A percentile compares a stretch with the other conserved stretches of the same genome.
These are phyloP conservation scores for Eudyptes chrysolophus DNA, from an alignment of 2,113 vertebrate genomes.

Conservation along the genomic window DNA sequence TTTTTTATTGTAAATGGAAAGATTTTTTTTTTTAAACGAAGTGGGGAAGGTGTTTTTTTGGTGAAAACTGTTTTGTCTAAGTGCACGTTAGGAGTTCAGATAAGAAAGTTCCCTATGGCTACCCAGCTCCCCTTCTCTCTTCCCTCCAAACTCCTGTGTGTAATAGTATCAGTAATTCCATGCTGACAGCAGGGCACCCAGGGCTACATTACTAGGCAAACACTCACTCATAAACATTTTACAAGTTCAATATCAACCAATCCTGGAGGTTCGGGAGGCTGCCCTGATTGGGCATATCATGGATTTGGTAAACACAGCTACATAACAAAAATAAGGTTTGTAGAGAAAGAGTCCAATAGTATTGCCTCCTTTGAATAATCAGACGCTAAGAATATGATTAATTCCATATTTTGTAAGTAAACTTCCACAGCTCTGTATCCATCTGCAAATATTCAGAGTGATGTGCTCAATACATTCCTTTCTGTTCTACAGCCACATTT, in stretches of 20 bases:
- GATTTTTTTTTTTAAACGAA: background rate
- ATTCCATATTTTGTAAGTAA: background rate
- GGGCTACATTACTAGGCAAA: slow-evolving; percentile 57
- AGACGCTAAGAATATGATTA: background rate
- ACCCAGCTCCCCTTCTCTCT: background rate
- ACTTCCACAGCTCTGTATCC: background rate
- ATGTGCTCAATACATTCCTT: slow-evolving; percentile 46
- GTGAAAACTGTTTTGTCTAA: background rate
- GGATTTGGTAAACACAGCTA: slow-evolving; percentile 54
- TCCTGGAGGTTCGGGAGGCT: background rate
- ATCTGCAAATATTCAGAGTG: slow-evolving; percentile 54
- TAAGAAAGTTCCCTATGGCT: background rate
- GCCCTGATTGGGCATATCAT: slow-evolving; percentile 15
- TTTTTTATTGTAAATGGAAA: background rate
- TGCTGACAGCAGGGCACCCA: slow-evolving; percentile 55
- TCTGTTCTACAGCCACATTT: slow-evolving; percentile 33
- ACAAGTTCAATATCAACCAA: slow-evolving; percentile 59
- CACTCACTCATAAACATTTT: slow-evolving; percentile 70
- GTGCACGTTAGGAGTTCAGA: background rate
- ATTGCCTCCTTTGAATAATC: background rate
- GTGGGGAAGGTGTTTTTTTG: background rate
- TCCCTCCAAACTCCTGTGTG: background rate
- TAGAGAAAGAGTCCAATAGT: background rate
- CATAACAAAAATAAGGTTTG: slow-evolving; percentile 47
- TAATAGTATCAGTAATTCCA: slow-evolving; percentile 23